Conservation (phyloP, 2,888 invertebrate species). For the Eupithecia centaureata region DNA sequence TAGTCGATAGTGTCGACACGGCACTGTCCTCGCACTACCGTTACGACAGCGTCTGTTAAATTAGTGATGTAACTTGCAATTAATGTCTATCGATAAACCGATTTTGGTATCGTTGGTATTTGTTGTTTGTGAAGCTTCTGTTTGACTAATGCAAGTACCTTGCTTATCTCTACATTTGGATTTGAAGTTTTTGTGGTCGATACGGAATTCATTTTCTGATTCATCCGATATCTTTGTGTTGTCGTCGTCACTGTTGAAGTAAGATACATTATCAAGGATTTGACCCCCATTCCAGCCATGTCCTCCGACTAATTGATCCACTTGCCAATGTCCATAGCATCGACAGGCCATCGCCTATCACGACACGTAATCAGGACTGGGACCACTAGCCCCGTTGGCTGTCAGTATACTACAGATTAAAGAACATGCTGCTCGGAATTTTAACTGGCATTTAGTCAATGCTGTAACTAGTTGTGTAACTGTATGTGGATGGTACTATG, state of each 20-base stretch:
- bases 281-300: slow-evolving; percentile 5
- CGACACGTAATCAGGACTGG: slow-evolving; percentile 21
- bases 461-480: slow-evolving; percentile 31
- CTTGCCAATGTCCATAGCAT: slow-evolving; percentile 18
- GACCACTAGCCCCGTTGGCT: slow-evolving; percentile 15
- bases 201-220: background rate
- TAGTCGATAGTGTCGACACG: slow-evolving; percentile 29
- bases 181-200: background rate
- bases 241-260: background rate
- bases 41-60: slow-evolving; percentile 28
- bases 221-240: background rate
- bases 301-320: slow-evolving; percentile 21
- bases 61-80: slow-evolving; percentile 32
- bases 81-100: slow-evolving; percentile 22
- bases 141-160: background rate
- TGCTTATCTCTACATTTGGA: background rate
- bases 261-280: background rate
- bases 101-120: slow-evolving; percentile 13
- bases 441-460: slow-evolving; percentile 31
- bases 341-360: slow-evolving; percentile 20
- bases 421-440: slow-evolving; percentile 26
- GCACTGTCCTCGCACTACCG: slow-evolving; percentile 30
- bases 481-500: slow-evolving; percentile 18
- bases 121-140: background rate
- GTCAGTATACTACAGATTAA: slow-evolving; percentile 21